phyloP scores from a whole-genome alignment of 2,797 vertebrate genomes.

The Rhadinocentrus ornatus region DNA sequence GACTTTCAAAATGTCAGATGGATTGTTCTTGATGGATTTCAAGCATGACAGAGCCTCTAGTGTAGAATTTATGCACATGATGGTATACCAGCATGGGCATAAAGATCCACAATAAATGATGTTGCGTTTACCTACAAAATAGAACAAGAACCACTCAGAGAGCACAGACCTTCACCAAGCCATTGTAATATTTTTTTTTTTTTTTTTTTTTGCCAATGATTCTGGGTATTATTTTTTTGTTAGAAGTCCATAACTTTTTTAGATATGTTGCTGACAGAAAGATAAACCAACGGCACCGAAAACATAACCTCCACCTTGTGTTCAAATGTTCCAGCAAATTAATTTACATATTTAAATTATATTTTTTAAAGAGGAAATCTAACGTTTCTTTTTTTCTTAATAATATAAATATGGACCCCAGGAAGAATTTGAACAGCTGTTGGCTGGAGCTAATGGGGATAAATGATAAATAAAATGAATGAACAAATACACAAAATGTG shows the following conservation, averaged over 20 bases:
- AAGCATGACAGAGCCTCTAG: constrained; percentile 14
- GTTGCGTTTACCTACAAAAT: too few species aligned
- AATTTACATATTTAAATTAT: background rate
- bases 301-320: background rate
- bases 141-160: too few species aligned
- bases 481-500: background rate
- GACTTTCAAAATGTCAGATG: constrained; percentile 52
- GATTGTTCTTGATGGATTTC: constrained; percentile 44
- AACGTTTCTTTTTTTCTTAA: background rate
- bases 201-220: too few species aligned
- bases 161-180: too few species aligned
- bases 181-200: too few species aligned
- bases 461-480: too few species aligned
- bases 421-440: too few species aligned
- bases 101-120: background rate
- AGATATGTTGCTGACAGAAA: too few species aligned
- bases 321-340: background rate
- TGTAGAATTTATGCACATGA: constrained; percentile 13
- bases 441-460: too few species aligned
- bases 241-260: too few species aligned
- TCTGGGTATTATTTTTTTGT: too few species aligned
- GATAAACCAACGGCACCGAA: too few species aligned
- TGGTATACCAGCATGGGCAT: background rate
- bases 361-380: background rate
- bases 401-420: background rate